Base-by-base conservation (phyloP, 2,888 invertebrate genomes). In the Clanis bilineata region DNA sequence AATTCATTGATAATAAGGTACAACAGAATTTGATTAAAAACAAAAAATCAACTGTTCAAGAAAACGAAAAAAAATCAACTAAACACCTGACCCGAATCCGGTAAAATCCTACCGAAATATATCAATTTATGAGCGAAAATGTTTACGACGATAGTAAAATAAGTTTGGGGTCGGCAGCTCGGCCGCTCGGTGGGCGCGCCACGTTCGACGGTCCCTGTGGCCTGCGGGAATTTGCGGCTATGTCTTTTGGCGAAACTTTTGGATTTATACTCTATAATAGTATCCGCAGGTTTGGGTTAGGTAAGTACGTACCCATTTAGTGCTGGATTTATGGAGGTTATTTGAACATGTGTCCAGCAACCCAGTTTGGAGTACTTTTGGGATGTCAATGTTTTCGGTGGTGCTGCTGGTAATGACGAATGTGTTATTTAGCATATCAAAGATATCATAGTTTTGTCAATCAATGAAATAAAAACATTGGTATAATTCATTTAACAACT, bases 61-160 rank as follows among this genome's bases (percentile, higher is more conserved):
- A 22, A 22, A 45, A 45, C n/a, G n/a, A n/a, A n/a, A n/a, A 45
- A 45, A 9, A 45, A 10, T 54, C 15, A 54, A 15, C 51, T 51
- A 51, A 51, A 38, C 18, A 51, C 51, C 32, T 51, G 51, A 51
- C 56, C 38, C 38, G 22, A 38, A 36, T 21, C 18, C 38, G 22
- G 7, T n/a, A 23, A 9, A 21, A 36, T 21, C 55, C 15, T 22
- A 25, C 47, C 23, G 23, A 59, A 54, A 72, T 70, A 77, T 79
- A 79, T 79, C 77, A 79, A 79, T 79, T 77, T 79, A 79, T 76
- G 70, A 57, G 59, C 64, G 47, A 61, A 28, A 71, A 70, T 71
- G 74, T 79, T 79, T 78, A 78, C 73, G 61, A 65, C 64, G 60
- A 73, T 74, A 77, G 77, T 78, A 77, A 76, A 73, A 73, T 54